These are phyloP conservation scores for Pogonomyrmex barbatus DNA, from an alignment of 1,140 invertebrate species.

Conservation along the genomic window DNA sequence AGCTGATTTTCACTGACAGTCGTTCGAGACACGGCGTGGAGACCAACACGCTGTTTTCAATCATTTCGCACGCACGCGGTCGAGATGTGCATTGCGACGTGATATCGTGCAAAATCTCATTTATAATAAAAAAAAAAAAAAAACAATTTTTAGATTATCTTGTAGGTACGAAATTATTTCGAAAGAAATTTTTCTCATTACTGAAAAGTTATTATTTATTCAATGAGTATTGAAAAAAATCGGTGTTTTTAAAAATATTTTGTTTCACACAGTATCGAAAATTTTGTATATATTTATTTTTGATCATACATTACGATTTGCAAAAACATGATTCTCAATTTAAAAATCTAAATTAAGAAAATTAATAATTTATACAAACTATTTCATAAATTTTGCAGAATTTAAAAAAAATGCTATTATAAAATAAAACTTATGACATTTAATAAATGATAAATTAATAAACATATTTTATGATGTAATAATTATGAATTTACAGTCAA, in stretches of 20 bases:
- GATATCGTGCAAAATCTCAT: slow-evolving; percentile 25
- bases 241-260: not conserved
- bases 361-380: not conserved
- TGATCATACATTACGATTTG: not conserved
- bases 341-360: not conserved
- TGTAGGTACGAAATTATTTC: slow-evolving; percentile 5
- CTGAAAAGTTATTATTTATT: not conserved
- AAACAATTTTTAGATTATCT: slow-evolving; percentile 21
- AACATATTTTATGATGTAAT: not conserved
- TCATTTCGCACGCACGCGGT: slow-evolving; percentile 22
- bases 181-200: not conserved
- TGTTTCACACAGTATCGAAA: not conserved
- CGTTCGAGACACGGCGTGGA: slow-evolving; percentile 50
- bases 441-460: slow-evolving; percentile 14
- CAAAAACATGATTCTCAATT: not conserved
- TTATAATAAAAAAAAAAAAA: slow-evolving; percentile 44
- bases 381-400: not conserved
- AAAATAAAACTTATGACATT: not conserved
- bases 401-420: not conserved
- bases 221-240: not conserved
- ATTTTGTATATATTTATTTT: not conserved
- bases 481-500: not conserved
- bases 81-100: slow-evolving; percentile 37
- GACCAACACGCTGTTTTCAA: slow-evolving; percentile 50
- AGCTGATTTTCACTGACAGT: slow-evolving; percentile 71